Base-by-base conservation (phyloP, 2,113 vertebrate species). In the Engraulis encrasicolus region DNA sequence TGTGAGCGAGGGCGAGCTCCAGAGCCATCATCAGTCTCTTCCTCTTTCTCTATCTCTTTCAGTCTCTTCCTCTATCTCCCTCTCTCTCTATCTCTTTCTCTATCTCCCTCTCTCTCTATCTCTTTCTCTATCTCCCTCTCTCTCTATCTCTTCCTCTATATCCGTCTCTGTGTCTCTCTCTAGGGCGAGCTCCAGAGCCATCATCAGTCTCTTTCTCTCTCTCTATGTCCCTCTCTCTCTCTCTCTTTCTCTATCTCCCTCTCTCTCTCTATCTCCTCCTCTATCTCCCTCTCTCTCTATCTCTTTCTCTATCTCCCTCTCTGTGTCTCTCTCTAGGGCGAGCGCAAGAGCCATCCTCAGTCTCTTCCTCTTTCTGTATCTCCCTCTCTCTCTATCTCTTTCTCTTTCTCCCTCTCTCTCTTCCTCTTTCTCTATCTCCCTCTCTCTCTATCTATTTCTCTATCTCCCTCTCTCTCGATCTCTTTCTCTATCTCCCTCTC, bases 1-100 rank as follows among this genome's bases (percentile, higher is more conserved):
- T 37, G 58, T 52, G 52, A 88, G 79, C 40, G n/a, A n/a, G n/a
- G n/a, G n/a, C 54, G 85, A 82, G 48, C 79, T 18, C n/a, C 23
- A 45, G 81, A 86, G 82, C 84, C n/a, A n/a, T 27, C 71, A 50
- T 84, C 78, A 82, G 27, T 50, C 37, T 79, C 74, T 71, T 9
- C 40, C 40, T 61, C 77, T 78, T n/a, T n/a, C 34, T 61, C 15
- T 83, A 9, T 45, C 18, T 66, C 45, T 38, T 37, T 80, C 40
- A 71, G n/a, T 66, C 3, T 36, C 11, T 45, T 45, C 9, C 9
- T 45, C 9, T 45, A 9, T 45, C 40, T 45, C 40, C 40, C 9
- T 45, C 9, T 45, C 9, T 45, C 40, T 45, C 40, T 45, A 9
- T 45, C 40, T 45, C 40, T 9, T 45, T 9, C 9, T 9, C 9